Evolutionary conservation across 1,140 invertebrate species (phyloP), one percentile per base, ranked within the genome.

Genomic region (Phortica variegata): DNA sequence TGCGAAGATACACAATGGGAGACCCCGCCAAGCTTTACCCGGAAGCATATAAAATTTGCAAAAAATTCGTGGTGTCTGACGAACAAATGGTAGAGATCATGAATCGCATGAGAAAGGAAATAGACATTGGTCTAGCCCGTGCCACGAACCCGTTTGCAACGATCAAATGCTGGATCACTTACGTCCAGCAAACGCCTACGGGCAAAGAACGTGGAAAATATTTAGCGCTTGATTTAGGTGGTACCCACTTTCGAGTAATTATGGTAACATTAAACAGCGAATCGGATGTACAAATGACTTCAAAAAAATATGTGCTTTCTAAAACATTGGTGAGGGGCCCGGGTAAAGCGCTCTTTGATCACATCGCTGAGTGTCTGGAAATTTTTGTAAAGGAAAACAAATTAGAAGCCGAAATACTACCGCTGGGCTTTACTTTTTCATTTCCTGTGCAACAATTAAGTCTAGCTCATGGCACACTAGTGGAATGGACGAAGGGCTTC

Each of bases 201-300:
- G 96, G 96, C 51, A 89, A 87, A 87, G 96, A 99, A 81, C 81
- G 83, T 31, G 97, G 97, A 31, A 92, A 95, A 79, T 97, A 95
- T 75, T 79, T 99, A 65, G 97, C 97, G 0, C 79, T 99, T 40
- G 97, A 99, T 80, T 82, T 99, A 47, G 97, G 97, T n/a, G 97
- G 97, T 1, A 98, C 96, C 12, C 98, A 98, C 77, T 99, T 99
- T 79, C 84, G 97, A 49, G 95, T 99, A 1, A 78, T 98, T 9
- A 80, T 98, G 7, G 93, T 98, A 58, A 87, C 88, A 42, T 79
- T 98, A 34, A 80, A 87, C 7, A 85, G 84, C 29, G 84, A 87
- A 49, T 82, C 83, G 47, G 80, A 82, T 36, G 85, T 93, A 69
- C 82, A 87, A 44, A 97, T 97, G 87, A 85, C 91, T 60, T 95